Evolutionary conservation across 2,797 vertebrate genomes (phyloP).

Genomic region (Cynodonichthys magdalenae): DNA sequence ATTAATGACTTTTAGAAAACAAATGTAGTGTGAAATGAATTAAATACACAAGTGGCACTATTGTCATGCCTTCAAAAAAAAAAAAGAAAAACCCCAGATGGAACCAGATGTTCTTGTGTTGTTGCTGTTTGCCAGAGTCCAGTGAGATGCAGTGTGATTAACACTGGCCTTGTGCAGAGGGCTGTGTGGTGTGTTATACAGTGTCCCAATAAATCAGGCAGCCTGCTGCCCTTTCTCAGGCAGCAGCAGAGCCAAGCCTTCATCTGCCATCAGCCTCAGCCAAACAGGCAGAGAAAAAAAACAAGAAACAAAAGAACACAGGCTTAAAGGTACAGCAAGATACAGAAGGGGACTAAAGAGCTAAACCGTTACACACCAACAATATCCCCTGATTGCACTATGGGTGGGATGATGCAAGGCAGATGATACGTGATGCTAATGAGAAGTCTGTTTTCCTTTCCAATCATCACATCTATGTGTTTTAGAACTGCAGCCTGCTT

Average conservation of each 20-base stretch:
- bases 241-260: constrained; percentile 52
- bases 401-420: constrained; percentile 56
- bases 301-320: constrained; percentile 24
- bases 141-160: constrained; percentile 39
- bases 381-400: constrained; percentile 49
- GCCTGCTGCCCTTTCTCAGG: constrained; percentile 43
- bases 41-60: constrained; percentile 7
- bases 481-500: constrained; percentile 36
- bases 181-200: constrained; percentile 38
- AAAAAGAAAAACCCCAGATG: too few species aligned
- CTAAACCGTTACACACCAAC: constrained; percentile 27
- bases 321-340: constrained; percentile 29
- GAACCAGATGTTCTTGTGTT: background rate
- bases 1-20: background rate
- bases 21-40: background rate
- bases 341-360: constrained; percentile 32
- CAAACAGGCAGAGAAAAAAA: constrained; percentile 27
- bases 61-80: background rate
- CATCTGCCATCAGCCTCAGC: constrained; percentile 44
- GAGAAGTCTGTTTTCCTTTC: constrained; percentile 62
- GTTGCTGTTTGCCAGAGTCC: constrained; percentile 9
- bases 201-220: constrained; percentile 56
- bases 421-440: constrained; percentile 76
- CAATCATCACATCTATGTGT: constrained; percentile 49
- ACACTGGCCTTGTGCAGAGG: constrained; percentile 40